Conservation (phyloP, 2,113 vertebrate genomes). For the Mixornis gularis region DNA sequence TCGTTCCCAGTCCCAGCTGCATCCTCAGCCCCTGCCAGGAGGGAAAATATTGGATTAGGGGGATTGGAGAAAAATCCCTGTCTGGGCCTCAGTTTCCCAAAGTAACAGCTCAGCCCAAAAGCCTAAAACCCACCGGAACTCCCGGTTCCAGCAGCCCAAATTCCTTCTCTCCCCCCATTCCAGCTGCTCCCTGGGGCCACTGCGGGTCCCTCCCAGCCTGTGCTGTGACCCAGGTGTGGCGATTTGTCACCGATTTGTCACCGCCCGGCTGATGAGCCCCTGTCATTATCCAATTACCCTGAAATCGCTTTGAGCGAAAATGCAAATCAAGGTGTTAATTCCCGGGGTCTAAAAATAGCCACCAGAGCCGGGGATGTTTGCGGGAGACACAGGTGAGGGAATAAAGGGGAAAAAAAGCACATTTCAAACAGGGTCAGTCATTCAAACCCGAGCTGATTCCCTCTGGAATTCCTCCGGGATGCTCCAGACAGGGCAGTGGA, state of each 20-base stretch:
- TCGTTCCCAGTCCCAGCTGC: neutral
- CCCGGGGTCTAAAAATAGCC: neutral
- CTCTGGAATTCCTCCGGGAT: neutral
- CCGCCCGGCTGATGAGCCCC: neutral
- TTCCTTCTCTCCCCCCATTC: neutral
- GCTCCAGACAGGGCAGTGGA: neutral
- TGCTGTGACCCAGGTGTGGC: neutral
- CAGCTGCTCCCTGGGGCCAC: neutral
- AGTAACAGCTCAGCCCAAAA: neutral
- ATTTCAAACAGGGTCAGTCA: neutral
- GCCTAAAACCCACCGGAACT: neutral
- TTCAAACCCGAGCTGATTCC: neutral
- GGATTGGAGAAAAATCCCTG: neutral
- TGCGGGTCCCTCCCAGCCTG: neutral
- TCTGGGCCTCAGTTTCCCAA: neutral
- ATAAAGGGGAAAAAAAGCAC: neutral
- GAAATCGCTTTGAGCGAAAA: neutral
- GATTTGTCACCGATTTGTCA: neutral
- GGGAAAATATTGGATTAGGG: neutral
- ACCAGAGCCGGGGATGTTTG: neutral
- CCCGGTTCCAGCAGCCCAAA: neutral
- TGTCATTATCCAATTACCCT: neutral
- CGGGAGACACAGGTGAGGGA: neutral
- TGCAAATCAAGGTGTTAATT: slow-evolving; percentile 30
- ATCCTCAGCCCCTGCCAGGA: neutral